phyloP scores from a whole-genome alignment of 2,113 vertebrate genomes.

The Paramormyrops kingsleyae region DNA sequence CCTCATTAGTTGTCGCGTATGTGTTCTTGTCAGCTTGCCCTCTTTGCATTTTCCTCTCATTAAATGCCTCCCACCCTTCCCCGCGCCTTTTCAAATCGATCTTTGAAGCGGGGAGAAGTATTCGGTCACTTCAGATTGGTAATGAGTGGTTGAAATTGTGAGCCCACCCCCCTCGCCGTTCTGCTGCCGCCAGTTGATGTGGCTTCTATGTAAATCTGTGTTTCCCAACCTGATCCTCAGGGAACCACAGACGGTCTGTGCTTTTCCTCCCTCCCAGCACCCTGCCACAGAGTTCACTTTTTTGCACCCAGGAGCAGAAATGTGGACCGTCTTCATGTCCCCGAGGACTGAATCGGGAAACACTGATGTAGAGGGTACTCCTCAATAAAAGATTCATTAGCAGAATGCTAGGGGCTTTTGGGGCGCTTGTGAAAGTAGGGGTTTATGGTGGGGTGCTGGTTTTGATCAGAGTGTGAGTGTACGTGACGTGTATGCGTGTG shows the following conservation, averaged over 20 bases:
- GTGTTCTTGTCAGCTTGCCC: background rate
- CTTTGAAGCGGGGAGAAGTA: background rate
- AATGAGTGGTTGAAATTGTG: slow-evolving; percentile 26
- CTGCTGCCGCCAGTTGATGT: slow-evolving; percentile 54
- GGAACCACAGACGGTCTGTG: background rate
- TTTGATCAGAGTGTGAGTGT: slow-evolving; percentile 16
- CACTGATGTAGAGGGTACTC: slow-evolving; percentile 42
- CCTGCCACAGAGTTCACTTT: slow-evolving; percentile 2
- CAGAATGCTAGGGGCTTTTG: slow-evolving; percentile 32
- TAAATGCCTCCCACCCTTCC: slow-evolving; percentile 24
- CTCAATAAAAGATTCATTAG: slow-evolving; percentile 55
- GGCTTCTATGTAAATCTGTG: slow-evolving; percentile 39
- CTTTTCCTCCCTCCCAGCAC: background rate
- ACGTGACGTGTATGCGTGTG: background rate
- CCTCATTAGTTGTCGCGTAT: background rate
- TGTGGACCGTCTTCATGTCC: background rate
- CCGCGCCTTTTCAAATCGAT: background rate
- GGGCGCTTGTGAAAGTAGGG: slow-evolving; percentile 28
- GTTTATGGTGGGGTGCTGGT: slow-evolving; percentile 28
- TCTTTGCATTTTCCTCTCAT: background rate
- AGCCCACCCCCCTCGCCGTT: slow-evolving; percentile 44
- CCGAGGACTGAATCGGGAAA: background rate
- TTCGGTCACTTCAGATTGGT: slow-evolving; percentile 6
- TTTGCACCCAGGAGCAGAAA: slow-evolving; percentile 35
- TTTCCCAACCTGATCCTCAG: background rate